Evolutionary conservation across 2,797 vertebrate genomes (phyloP).

Genomic region (Mergus octosetaceus): DNA sequence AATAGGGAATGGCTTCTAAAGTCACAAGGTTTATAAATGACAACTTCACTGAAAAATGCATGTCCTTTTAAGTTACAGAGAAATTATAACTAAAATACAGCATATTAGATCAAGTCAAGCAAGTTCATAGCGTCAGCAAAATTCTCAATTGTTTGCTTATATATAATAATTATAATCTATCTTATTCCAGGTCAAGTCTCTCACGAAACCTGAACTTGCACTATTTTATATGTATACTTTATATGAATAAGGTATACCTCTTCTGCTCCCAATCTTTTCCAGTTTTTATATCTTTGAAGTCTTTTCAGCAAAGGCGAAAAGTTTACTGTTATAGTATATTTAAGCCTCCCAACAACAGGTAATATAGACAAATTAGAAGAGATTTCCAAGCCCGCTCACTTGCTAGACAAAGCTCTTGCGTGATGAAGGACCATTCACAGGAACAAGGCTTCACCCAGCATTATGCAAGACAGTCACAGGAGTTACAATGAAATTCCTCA

Average conservation of each 20-base stretch:
- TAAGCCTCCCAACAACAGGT: neutral
- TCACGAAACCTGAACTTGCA: neutral
- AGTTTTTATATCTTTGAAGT: neutral
- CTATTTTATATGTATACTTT: neutral
- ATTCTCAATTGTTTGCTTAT: neutral
- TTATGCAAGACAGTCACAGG: neutral
- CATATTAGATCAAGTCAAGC: neutral
- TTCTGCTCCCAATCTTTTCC: neutral
- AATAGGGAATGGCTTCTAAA: conserved; percentile 1
- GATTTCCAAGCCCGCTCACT: neutral
- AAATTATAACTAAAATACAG: neutral
- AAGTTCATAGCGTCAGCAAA: conserved; percentile 12
- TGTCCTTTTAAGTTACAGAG: conserved; percentile 9
- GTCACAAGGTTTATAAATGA: conserved; percentile 25
- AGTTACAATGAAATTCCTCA: neutral
- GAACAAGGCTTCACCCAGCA: neutral
- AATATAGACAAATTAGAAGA: neutral
- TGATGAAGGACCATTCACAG: neutral
- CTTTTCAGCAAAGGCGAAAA: neutral
- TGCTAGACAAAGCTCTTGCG: neutral
- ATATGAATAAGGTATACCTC: neutral
- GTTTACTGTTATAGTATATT: neutral
- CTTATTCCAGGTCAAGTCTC: neutral
- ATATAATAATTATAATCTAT: neutral
- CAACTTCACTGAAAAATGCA: conserved; percentile 22